Percentiles rank a stretch among this genome's conserved stretches.
Conservation (phyloP, 1,140 invertebrate species). For the Drosophila parvula region DNA sequence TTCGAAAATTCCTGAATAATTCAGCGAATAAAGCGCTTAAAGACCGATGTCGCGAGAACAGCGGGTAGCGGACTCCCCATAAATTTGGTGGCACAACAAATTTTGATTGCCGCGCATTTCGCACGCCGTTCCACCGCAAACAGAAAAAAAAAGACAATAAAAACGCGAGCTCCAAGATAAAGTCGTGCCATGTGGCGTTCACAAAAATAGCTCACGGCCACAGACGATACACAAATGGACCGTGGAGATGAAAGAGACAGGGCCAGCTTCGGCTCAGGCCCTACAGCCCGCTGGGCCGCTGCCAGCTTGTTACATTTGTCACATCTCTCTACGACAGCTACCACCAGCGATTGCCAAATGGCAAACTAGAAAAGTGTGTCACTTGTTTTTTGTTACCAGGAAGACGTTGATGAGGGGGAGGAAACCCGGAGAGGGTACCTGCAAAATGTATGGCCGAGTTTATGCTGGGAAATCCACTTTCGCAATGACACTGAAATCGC, state of each 20-base stretch:
- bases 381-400: constrained; percentile 20
- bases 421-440: constrained; percentile 27
- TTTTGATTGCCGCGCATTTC: constrained; percentile 61
- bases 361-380: constrained; percentile 66
- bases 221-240: constrained; percentile 47
- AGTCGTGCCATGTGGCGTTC: constrained; percentile 30
- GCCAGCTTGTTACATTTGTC: constrained; percentile 64
- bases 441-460: constrained; percentile 56
- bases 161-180: constrained; percentile 45
- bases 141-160: constrained; percentile 44
- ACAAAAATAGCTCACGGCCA: constrained; percentile 44
- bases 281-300: constrained; percentile 40
- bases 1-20: constrained; percentile 30
- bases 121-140: constrained; percentile 37
- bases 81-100: constrained; percentile 50
- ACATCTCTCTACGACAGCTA: constrained; percentile 54
- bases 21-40: constrained; percentile 38
- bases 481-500: constrained; percentile 60
- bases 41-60: constrained; percentile 19
- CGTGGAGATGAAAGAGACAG: constrained; percentile 18
- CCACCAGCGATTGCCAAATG: constrained; percentile 60
- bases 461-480: constrained; percentile 38
- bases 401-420: no score
- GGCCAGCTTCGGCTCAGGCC: constrained; percentile 3
- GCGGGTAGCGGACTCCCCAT: constrained; percentile 53